Percentiles rank a stretch among this genome's conserved stretches.
phyloP scores from a whole-genome alignment of 2,113 vertebrate genomes.

The Euleptes europaea region DNA sequence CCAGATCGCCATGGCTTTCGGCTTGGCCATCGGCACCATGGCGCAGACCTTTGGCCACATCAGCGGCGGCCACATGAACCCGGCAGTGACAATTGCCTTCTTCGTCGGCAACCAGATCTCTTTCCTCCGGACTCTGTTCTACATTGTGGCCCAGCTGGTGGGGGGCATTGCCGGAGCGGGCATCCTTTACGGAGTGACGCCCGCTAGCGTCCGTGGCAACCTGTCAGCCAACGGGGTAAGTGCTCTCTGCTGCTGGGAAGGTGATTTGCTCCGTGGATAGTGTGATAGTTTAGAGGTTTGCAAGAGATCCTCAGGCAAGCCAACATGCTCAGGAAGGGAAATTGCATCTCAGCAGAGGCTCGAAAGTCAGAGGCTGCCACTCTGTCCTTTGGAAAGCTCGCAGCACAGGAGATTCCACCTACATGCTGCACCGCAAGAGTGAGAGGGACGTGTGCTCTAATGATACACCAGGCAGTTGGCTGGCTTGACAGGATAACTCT shows the following conservation, averaged over 20 bases:
- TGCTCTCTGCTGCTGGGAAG: neutral
- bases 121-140: conserved; percentile 71
- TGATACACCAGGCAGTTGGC: neutral
- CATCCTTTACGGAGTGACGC: conserved; percentile 74
- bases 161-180: conserved; percentile 79
- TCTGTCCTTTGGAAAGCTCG: neutral
- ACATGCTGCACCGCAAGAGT: neutral
- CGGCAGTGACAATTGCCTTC: conserved; percentile 78
- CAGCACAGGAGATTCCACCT: neutral
- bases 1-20: conserved; percentile 80
- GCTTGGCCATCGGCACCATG: conserved; percentile 78
- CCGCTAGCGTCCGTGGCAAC: conserved; percentile 68
- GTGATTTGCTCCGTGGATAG: accelerated
- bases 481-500: conserved; percentile 49
- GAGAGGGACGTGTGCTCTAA: neutral
- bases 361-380: neutral
- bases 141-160: conserved; percentile 76
- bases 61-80: conserved; percentile 82
- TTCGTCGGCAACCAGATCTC: conserved; percentile 81
- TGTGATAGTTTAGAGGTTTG: neutral
- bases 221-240: conserved; percentile 80
- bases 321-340: neutral
- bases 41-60: conserved; percentile 78
- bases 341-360: neutral
- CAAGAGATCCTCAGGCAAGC: accelerated